phyloP scores from a whole-genome alignment of 2,113 vertebrate genomes.

The Australoheros scitulus region DNA sequence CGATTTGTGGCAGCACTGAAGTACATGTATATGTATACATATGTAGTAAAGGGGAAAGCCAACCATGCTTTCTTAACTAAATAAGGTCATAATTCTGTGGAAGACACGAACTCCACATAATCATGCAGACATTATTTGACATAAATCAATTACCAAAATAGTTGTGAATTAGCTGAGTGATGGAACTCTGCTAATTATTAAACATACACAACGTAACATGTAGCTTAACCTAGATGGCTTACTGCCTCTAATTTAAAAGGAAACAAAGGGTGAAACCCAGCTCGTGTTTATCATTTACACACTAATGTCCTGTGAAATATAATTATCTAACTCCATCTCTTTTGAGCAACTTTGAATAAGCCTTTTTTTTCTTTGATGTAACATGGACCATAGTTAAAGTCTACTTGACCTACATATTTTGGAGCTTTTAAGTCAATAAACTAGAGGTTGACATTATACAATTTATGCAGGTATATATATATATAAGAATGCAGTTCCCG shows the following conservation, averaged over 20 bases:
- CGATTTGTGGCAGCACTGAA: not conserved
- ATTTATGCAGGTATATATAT: too few relatives aligned
- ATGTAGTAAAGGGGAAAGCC: not conserved
- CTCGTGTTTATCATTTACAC: not conserved
- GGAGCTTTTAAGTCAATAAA: not conserved
- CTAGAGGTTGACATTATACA: not conserved
- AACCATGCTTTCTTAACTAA: not conserved
- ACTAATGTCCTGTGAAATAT: not conserved
- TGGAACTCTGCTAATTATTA: not conserved
- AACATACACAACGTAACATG: not conserved
- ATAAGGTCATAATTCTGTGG: not conserved
- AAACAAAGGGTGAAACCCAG: not conserved
- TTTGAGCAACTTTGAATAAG: not conserved
- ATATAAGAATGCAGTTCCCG: not conserved
- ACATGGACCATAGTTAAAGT: not conserved
- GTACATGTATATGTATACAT: not conserved
- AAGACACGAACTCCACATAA: not conserved
- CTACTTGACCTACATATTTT: not conserved
- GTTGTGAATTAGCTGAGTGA: not conserved
- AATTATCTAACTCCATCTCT: not conserved
- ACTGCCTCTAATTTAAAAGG: not conserved
- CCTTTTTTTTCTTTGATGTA: not conserved
- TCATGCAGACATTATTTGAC: not conserved
- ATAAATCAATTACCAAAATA: not conserved
- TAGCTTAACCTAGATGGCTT: not conserved